Conservation (phyloP, 2,888 invertebrate species). For the Operophtera brumata region DNA sequence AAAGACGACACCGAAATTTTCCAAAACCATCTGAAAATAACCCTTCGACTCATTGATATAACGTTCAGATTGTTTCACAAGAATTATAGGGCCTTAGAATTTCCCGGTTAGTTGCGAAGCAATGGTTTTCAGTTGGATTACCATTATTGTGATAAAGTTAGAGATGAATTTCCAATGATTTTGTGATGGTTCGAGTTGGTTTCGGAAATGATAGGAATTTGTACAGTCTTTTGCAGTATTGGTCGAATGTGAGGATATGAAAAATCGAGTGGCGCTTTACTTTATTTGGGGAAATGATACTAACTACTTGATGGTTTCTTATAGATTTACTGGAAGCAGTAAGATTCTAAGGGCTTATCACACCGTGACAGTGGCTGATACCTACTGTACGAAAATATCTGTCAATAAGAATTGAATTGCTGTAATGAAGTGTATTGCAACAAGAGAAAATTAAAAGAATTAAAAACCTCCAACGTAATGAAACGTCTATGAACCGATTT, state of each 20-base stretch:
- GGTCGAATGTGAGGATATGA: slow-evolving; percentile 22
- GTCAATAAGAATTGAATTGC: too few species aligned
- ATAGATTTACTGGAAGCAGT: too few species aligned
- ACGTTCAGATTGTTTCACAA: background rate
- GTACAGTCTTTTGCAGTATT: slow-evolving; percentile 48
- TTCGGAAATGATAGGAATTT: slow-evolving; percentile 46
- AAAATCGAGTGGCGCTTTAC: slow-evolving; percentile 39
- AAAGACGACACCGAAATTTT: slow-evolving; percentile 34
- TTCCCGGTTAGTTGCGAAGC: background rate
- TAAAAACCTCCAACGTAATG: too few species aligned
- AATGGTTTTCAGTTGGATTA: background rate
- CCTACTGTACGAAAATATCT: background rate
- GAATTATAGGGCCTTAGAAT: background rate
- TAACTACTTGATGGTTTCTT: slow-evolving; percentile 13
- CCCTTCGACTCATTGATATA: background rate
- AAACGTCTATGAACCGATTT: too few species aligned
- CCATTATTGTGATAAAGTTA: background rate
- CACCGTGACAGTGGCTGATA: too few species aligned
- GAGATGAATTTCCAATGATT: slow-evolving; percentile 10
- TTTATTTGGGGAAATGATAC: slow-evolving; percentile 31
- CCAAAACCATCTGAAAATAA: slow-evolving; percentile 13
- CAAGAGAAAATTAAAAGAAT: too few species aligned
- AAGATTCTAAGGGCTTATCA: too few species aligned
- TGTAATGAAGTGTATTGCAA: too few species aligned
- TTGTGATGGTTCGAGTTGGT: slow-evolving; percentile 18